Percentiles rank a stretch among this genome's conserved stretches.
Conservation (phyloP, 2,888 invertebrate genomes). For the Pandemis corylana region DNA sequence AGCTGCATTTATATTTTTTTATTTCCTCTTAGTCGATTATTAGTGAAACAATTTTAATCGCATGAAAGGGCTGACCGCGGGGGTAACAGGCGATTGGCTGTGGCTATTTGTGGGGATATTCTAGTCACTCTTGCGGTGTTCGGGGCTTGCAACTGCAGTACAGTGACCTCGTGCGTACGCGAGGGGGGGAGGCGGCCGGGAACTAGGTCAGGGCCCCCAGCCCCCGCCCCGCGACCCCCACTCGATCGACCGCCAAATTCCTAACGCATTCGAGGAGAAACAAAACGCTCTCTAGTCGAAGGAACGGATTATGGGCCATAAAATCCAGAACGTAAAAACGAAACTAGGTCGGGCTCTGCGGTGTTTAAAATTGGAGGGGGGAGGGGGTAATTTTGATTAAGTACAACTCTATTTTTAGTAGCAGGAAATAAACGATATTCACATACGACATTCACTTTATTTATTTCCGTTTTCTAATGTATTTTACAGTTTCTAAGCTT, state of each 20-base stretch:
- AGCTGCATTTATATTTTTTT: not conserved
- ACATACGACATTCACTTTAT: not conserved
- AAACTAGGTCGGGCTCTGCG: conserved; percentile 24
- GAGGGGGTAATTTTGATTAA: not conserved
- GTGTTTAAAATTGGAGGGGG: conserved; percentile 24
- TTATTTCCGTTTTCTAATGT: not conserved
- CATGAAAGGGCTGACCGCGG: not conserved
- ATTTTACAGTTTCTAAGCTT: not conserved
- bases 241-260: conserved; percentile 82
- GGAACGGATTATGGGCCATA: conserved; percentile 43
- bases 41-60: not conserved
- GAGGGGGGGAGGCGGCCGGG: conserved; percentile 55
- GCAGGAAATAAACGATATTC: not conserved
- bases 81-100: not conserved
- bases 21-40: not conserved
- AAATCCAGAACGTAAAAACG: conserved; percentile 37
- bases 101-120: conserved; percentile 51
- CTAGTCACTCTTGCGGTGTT: conserved; percentile 75
- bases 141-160: conserved; percentile 79
- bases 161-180: conserved; percentile 83
- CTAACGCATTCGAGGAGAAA: conserved; percentile 67
- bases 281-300: conserved; percentile 54
- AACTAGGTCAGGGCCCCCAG: conserved; percentile 73
- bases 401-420: not conserved
- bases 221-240: conserved; percentile 57